Evolutionary conservation across 2,113 vertebrate species (phyloP).

Genomic region (Platysteira castanea): DNA sequence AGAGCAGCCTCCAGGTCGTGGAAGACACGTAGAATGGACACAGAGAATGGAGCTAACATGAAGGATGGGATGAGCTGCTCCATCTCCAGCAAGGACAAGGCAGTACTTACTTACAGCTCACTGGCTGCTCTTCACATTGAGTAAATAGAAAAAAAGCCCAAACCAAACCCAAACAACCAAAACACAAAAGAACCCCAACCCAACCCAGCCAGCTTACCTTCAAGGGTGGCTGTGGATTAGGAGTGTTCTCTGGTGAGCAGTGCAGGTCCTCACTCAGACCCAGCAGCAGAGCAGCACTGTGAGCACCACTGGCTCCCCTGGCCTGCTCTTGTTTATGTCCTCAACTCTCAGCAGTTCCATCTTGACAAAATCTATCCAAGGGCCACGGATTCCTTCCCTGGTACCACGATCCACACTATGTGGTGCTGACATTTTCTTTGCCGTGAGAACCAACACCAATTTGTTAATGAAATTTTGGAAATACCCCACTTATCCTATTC

Average conservation of each 20-base stretch:
- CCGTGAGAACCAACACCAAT: not conserved
- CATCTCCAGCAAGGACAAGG: not conserved
- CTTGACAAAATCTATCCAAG: not conserved
- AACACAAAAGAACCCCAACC: not conserved
- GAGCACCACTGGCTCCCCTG: not conserved
- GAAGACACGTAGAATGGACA: not conserved
- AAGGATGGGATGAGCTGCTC: not conserved
- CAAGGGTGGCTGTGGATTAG: not conserved
- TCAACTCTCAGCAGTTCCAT: not conserved
- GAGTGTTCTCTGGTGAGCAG: not conserved
- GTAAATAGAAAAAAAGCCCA: not conserved
- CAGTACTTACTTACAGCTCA: not conserved
- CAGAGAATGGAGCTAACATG: not conserved
- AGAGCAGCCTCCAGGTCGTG: not conserved
- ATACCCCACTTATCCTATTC: not conserved
- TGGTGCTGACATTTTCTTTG: not conserved
- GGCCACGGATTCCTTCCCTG: not conserved
- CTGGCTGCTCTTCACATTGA: not conserved
- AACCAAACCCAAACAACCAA: not conserved
- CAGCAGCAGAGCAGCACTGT: not conserved
- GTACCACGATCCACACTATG: not conserved
- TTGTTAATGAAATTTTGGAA: not conserved
- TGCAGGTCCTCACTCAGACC: not conserved
- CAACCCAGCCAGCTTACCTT: not conserved
- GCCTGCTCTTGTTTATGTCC: not conserved